A percentile compares a stretch with the other conserved stretches of the same genome.
Evolutionary conservation across 1,140 invertebrate species (phyloP).

Genomic region (Oryctes rhinoceros): DNA sequence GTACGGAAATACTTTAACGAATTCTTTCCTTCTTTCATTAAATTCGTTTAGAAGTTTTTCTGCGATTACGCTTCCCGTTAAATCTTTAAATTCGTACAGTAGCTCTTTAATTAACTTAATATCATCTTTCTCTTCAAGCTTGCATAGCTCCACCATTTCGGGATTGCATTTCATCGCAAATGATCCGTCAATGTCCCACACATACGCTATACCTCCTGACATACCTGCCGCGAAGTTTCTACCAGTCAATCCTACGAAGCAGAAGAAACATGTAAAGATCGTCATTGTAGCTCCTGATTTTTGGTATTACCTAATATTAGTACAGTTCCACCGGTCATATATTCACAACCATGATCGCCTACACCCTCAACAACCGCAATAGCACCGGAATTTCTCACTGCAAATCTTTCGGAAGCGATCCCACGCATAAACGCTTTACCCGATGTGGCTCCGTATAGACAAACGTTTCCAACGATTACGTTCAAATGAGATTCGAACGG

Average conservation of each 20-base stretch:
- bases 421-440: conserved; percentile 96
- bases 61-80: conserved; percentile 91
- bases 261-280: conserved; percentile 37
- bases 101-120: conserved; percentile 80
- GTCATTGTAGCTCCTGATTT: not conserved
- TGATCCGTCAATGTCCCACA: conserved; percentile 88
- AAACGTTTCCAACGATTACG: conserved; percentile 98
- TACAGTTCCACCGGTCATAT: conserved; percentile 96
- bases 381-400: conserved; percentile 96
- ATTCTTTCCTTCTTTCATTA: conserved; percentile 79
- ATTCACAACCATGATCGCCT: conserved; percentile 99
- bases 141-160: conserved; percentile 89
- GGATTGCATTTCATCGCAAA: conserved; percentile 89
- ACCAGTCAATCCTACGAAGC: conserved; percentile 76
- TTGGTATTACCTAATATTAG: conserved; percentile 83
- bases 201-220: conserved; percentile 88
- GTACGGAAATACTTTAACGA: conserved; percentile 97
- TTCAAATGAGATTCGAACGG: conserved; percentile 90
- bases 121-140: conserved; percentile 82
- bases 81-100: conserved; percentile 86
- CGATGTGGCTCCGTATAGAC: conserved; percentile 95
- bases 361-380: conserved; percentile 91
- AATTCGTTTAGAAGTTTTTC: conserved; percentile 82
- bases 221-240: conserved; percentile 96
- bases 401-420: conserved; percentile 97